These are phyloP conservation scores for Trachops cirrhosus DNA, from an alignment of 2,797 vertebrate species.

Conservation along the genomic window DNA sequence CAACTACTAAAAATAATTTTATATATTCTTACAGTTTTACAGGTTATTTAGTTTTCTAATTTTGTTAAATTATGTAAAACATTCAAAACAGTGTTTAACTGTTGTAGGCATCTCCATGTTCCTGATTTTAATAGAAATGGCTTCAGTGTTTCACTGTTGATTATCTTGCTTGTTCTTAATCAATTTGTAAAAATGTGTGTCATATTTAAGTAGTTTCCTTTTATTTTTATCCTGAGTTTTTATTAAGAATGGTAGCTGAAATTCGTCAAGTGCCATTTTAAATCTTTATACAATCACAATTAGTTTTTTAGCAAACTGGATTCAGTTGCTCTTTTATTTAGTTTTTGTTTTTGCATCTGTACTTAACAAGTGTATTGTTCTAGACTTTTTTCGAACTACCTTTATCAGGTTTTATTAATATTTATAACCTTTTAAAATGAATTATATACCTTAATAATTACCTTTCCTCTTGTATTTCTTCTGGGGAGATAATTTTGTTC, in stretches of 20 bases:
- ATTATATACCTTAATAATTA: background rate
- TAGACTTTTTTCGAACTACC: background rate
- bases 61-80: constrained; percentile 6
- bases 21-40: background rate
- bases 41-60: background rate
- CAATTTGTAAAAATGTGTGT: background rate
- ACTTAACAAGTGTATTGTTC: background rate
- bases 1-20: background rate
- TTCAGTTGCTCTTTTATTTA: background rate
- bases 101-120: background rate
- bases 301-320: background rate
- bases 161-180: background rate
- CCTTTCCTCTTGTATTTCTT: background rate
- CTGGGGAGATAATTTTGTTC: background rate
- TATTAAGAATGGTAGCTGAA: background rate
- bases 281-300: background rate
- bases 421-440: constrained; percentile 20
- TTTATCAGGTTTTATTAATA: background rate
- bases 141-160: background rate
- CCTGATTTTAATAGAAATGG: background rate
- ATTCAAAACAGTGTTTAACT: background rate
- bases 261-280: constrained; percentile 27
- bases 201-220: background rate
- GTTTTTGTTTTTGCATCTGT: background rate
- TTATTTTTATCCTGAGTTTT: constrained; percentile 12